Conservation (phyloP, 2,113 vertebrate genomes). For the Tretioscincus oriximinensis region DNA sequence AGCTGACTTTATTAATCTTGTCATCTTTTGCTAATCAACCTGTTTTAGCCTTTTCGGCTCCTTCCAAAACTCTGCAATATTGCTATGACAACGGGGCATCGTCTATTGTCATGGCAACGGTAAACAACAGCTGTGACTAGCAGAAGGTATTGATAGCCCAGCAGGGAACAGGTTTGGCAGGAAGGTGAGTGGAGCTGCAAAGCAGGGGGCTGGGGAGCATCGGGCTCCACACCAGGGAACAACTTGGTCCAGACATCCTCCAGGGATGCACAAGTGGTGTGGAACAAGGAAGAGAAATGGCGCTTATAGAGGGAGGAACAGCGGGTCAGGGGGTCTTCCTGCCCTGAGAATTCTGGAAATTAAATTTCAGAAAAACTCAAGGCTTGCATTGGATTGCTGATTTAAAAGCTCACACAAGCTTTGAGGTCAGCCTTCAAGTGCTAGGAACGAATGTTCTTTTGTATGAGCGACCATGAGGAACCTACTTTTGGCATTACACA, state of each 20-base stretch:
- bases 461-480: too few relatives aligned
- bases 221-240: not conserved
- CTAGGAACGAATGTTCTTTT: too few relatives aligned
- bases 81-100: slow-evolving; percentile 32
- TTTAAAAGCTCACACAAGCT: too few relatives aligned
- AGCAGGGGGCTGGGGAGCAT: too few relatives aligned
- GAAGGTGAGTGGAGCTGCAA: not conserved
- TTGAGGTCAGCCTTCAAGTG: too few relatives aligned
- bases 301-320: too few relatives aligned
- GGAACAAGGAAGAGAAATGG: not conserved
- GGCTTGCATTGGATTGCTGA: too few relatives aligned
- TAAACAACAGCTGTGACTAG: not conserved
- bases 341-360: not conserved
- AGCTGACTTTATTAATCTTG: not conserved
- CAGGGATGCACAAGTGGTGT: not conserved
- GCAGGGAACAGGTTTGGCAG: not conserved
- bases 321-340: not conserved
- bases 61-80: slow-evolving; percentile 4
- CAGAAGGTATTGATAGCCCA: not conserved
- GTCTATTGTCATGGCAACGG: slow-evolving; percentile 24
- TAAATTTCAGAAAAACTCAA: not conserved
- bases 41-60: not conserved
- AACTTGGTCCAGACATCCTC: not conserved
- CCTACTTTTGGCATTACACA: too few relatives aligned
- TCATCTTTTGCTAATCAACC: not conserved